Conservation (phyloP, 1,140 invertebrate genomes). For the Macrostomum lignano region DNA sequence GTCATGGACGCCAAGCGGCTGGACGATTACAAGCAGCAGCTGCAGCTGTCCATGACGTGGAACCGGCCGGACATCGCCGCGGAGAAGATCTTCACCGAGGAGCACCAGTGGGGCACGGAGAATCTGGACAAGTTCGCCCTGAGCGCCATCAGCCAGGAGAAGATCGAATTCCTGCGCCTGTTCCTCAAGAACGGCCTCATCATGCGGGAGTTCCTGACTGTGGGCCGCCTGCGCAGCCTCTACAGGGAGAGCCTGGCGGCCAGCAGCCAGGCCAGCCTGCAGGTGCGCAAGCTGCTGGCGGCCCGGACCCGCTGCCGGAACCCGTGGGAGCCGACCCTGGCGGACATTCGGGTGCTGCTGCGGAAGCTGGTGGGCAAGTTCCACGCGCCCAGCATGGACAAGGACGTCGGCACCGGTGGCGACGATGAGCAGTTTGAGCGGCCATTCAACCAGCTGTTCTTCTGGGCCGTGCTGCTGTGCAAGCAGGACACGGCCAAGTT, state of each 20-base stretch:
- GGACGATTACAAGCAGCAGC: too few relatives aligned
- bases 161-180: conserved; percentile 78
- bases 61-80: conserved; percentile 21
- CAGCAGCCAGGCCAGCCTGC: too few relatives aligned
- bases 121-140: conserved; percentile 74
- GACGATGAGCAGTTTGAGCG: too few relatives aligned
- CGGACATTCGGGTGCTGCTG: too few relatives aligned
- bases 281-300: too few relatives aligned
- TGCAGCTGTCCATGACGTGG: conserved; percentile 19
- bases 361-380: too few relatives aligned
- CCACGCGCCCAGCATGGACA: too few relatives aligned
- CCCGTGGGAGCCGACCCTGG: too few relatives aligned
- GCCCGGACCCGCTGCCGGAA: too few relatives aligned
- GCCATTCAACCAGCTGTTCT: too few relatives aligned
- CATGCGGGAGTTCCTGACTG: conserved; percentile 77
- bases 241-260: conserved; percentile 34
- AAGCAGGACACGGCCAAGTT: conserved; percentile 11
- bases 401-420: too few relatives aligned
- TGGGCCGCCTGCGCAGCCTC: conserved; percentile 56
- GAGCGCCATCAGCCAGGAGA: conserved; percentile 67
- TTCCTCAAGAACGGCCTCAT: conserved; percentile 75
- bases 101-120: conserved; percentile 25
- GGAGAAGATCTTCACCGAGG: conserved; percentile 19
- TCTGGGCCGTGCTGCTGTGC: conserved; percentile 3
- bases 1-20: too few relatives aligned